Percentiles rank a stretch among this genome's conserved stretches.
These are phyloP conservation scores for Mythimna lalbum DNA, from an alignment of 2,888 invertebrate genomes.

Conservation along the genomic window DNA sequence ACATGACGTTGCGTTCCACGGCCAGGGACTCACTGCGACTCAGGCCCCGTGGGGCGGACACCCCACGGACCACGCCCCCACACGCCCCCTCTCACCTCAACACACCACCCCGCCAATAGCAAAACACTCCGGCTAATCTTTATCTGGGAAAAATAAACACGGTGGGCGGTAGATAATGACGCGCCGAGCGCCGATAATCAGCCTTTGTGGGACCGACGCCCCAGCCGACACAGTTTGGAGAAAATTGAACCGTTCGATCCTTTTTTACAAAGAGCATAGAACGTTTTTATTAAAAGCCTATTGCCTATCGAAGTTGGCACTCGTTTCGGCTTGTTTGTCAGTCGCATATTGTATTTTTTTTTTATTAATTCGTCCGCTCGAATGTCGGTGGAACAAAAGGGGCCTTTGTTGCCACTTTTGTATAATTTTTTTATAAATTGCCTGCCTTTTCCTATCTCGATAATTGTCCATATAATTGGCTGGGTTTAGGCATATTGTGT, in stretches of 20 bases:
- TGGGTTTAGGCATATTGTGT: conserved; percentile 83
- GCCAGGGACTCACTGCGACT: conserved; percentile 44
- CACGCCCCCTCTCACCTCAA: conserved; percentile 76
- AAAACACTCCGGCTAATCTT: conserved; percentile 88
- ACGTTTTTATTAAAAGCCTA: conserved; percentile 75
- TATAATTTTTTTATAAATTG: conserved; percentile 82
- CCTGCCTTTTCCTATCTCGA: conserved; percentile 80
- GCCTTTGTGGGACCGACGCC: conserved; percentile 87
- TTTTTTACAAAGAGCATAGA: conserved; percentile 68
- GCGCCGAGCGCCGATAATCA: conserved; percentile 86
- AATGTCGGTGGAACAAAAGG: conserved; percentile 67
- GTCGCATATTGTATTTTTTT: conserved; percentile 76
- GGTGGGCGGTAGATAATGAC: conserved; percentile 89
- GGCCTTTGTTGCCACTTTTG: conserved; percentile 75
- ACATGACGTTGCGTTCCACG: conserved; percentile 78
- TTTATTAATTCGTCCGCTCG: conserved; percentile 69
- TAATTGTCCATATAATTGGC: conserved; percentile 89
- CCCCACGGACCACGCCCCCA: conserved; percentile 75
- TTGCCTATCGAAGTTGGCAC: conserved; percentile 73
- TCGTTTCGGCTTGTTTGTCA: conserved; percentile 78
- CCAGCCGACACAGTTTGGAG: conserved; percentile 83
- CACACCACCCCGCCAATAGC: conserved; percentile 84
- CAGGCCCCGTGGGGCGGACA: conserved; percentile 56
- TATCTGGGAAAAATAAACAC: conserved; percentile 90
- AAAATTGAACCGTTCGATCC: conserved; percentile 80